Percentiles rank a stretch among this genome's conserved stretches.
Evolutionary conservation across 2,113 vertebrate genomes (phyloP).

Genomic region (Abramis brama): DNA sequence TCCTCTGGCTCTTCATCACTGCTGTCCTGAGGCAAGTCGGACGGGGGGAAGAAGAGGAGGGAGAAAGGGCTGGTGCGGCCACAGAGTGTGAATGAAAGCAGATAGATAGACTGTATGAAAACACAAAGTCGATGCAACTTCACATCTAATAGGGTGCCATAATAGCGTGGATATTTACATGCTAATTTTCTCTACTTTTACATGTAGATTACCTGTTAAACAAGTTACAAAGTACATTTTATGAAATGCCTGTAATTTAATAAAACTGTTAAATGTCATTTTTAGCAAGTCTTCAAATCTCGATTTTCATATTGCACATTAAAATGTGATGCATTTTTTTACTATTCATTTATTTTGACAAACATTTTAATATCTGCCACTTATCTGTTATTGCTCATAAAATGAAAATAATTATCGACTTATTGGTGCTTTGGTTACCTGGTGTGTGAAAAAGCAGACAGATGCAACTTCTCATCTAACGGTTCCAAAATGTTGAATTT

Average conservation of each 20-base stretch:
- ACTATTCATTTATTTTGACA: no score
- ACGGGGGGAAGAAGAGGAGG: conserved; percentile 89
- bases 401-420: no score
- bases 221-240: not conserved
- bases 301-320: not conserved
- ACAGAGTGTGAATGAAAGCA: conserved; percentile 28
- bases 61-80: conserved; percentile 86
- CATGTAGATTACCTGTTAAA: no score
- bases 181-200: no score
- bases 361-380: no score
- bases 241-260: not conserved
- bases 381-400: no score
- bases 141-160: conserved; percentile 57
- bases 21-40: conserved; percentile 94
- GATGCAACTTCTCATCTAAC: not conserved
- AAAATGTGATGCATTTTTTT: not conserved
- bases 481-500: not conserved
- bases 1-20: conserved; percentile 89
- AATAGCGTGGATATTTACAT: not conserved
- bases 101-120: conserved; percentile 18
- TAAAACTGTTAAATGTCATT: not conserved
- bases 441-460: no score
- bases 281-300: not conserved
- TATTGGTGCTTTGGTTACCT: no score
- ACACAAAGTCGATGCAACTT: conserved; percentile 34